These are phyloP conservation scores for Anarrhichthys ocellatus DNA, from an alignment of 2,113 vertebrate species.

Conservation along the genomic window DNA sequence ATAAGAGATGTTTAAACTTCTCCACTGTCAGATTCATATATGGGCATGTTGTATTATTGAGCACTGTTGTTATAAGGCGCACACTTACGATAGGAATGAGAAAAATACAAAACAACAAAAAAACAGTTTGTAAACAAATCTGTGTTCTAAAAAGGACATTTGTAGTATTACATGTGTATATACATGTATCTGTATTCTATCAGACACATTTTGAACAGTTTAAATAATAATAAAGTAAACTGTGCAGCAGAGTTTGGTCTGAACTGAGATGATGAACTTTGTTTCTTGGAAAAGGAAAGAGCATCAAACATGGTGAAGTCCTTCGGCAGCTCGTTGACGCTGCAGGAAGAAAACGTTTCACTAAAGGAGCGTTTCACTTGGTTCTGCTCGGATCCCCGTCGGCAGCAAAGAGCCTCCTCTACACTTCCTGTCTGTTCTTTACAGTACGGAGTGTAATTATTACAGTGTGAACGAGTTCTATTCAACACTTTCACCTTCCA, in stretches of 20 bases:
- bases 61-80: background rate
- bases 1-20: background rate
- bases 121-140: background rate
- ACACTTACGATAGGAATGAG: background rate
- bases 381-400: background rate
- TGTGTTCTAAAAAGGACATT: background rate
- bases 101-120: background rate
- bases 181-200: background rate
- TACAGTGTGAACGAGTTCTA: background rate
- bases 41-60: background rate
- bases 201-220: background rate
- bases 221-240: background rate
- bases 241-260: too few species aligned
- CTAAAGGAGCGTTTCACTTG: slow-evolving; percentile 4
- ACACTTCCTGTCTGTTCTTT: background rate
- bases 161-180: background rate
- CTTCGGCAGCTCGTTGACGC: background rate
- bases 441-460: background rate
- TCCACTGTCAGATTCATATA: background rate
- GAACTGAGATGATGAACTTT: background rate
- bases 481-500: too few species aligned
- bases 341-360: background rate
- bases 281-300: background rate
- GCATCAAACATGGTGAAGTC: background rate
- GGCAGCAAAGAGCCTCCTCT: background rate